Evolutionary conservation across 1,140 invertebrate genomes (phyloP), one percentile per base, ranked within the genome.

Genomic region (Trichonephila clavata): DNA sequence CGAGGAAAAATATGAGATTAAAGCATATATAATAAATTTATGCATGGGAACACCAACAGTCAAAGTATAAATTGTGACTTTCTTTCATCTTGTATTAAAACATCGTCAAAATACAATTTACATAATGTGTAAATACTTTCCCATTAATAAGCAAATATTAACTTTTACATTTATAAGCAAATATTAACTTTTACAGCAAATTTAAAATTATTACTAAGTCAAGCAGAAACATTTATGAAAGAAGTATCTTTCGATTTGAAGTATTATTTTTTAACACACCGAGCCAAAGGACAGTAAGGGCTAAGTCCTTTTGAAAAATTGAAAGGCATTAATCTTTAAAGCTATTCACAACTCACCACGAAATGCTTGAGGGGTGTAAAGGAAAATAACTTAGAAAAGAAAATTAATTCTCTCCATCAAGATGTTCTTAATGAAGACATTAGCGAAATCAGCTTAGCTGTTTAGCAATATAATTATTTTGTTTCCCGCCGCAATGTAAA

Each of bases 391-490:
- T 21, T 20, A 63, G 61, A 20, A 6, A 63, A 63, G 16, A 63
- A 63, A 77, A 77, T 77, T 18, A 16, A 13, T n/a, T 27, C 27
- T 77, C 18, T 77, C 71, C 71, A 39, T 77, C 71, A 77, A 32
- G 16, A 77, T 77, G 71, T 18, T 32, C 27, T 32, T 77, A 77
- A 77, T 77, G 71, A 39, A 77, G 32, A 5, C 71, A 77, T 77
- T 77, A 77, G 16, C 71, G 10, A 77, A 77, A 77, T 77, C 27
- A 39, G 71, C 71, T 77, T 77, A 77, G 27, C 32, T 77, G 71
- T 77, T n/a, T 77, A 77, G 71, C 71, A 32, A 39, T 77, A 27
- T 32, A 32, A 77, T 77, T 77, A 77, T 77, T 77, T 77, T 18
- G 32, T 32, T 77, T 77, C 27, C 27, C 27, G 5, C 71, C 18